Percentiles rank a stretch among this genome's conserved stretches.
Evolutionary conservation across 1,140 invertebrate genomes (phyloP).

Genomic region (Argopecten irradians): DNA sequence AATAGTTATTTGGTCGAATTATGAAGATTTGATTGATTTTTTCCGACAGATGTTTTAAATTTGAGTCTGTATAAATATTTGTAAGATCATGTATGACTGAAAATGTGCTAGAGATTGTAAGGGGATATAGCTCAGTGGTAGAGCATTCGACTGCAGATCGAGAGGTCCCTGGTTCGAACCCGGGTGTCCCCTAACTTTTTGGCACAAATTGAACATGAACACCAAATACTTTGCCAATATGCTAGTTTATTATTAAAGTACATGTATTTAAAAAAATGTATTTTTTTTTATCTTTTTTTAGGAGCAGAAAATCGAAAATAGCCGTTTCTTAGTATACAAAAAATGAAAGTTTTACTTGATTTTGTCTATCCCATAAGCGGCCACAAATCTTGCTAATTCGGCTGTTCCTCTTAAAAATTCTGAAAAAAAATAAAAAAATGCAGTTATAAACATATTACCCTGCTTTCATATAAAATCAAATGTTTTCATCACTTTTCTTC

Average conservation of each 20-base stretch:
- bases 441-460: neutral
- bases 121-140: slow-evolving; percentile 93
- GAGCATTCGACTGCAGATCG: slow-evolving; percentile 95
- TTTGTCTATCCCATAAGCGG: neutral
- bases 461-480: too few species aligned
- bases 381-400: neutral
- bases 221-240: too few species aligned
- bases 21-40: neutral
- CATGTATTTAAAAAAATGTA: too few species aligned
- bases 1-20: too few species aligned
- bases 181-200: slow-evolving; percentile 87
- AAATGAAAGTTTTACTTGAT: neutral
- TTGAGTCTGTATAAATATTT: neutral
- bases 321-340: too few species aligned
- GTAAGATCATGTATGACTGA: neutral
- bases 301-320: too few species aligned
- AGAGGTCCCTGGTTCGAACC: slow-evolving; percentile 94
- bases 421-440: neutral
- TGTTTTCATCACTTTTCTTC: too few species aligned
- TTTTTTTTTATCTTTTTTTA: too few species aligned
- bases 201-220: too few species aligned
- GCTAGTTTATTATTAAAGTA: too few species aligned
- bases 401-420: neutral
- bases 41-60: neutral
- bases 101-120: neutral